A percentile compares a stretch with the other conserved stretches of the same genome.
These are phyloP conservation scores for Epinephelus awoara DNA, from an alignment of 2,797 vertebrate species.

Conservation along the genomic window DNA sequence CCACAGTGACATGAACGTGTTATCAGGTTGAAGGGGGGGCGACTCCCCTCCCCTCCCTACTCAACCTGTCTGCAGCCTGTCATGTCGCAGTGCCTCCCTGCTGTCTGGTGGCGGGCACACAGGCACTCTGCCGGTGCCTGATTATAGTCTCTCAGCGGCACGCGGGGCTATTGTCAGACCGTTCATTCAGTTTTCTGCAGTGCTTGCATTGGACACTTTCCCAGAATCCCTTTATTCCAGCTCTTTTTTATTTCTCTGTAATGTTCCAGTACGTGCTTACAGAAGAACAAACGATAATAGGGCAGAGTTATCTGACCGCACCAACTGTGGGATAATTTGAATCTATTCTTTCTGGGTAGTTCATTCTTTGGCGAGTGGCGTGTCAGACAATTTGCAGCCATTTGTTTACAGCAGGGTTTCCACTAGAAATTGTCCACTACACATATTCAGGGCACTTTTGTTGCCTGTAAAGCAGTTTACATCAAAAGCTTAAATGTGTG, in stretches of 20 bases:
- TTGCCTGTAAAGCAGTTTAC: constrained; percentile 13
- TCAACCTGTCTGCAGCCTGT: constrained; percentile 61
- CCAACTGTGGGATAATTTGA: constrained; percentile 61
- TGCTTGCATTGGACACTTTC: constrained; percentile 75
- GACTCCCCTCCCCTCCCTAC: constrained; percentile 16
- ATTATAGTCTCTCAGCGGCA: constrained; percentile 63
- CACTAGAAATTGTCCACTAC: constrained; percentile 11
- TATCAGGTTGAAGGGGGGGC: constrained; percentile 19
- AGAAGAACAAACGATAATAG: constrained; percentile 66
- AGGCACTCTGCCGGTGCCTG: constrained; percentile 51
- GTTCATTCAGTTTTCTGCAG: constrained; percentile 73
- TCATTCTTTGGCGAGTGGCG: constrained; percentile 32
- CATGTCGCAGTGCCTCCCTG: constrained; percentile 53
- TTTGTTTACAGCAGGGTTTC: constrained; percentile 56
- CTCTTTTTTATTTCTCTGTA: constrained; percentile 53
- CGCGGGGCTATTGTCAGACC: constrained; percentile 66
- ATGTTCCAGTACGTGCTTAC: constrained; percentile 67
- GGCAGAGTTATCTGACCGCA: constrained; percentile 62
- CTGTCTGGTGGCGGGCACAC: constrained; percentile 45
- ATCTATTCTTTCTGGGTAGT: constrained; percentile 45
- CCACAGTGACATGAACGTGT: constrained; percentile 25
- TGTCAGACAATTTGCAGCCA: constrained; percentile 50
- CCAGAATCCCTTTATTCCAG: constrained; percentile 71
- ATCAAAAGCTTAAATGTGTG: constrained; percentile 6
- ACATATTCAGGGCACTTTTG: constrained; percentile 23